Base-by-base conservation (phyloP, 2,797 vertebrate genomes). In the Crenuchus spilurus region DNA sequence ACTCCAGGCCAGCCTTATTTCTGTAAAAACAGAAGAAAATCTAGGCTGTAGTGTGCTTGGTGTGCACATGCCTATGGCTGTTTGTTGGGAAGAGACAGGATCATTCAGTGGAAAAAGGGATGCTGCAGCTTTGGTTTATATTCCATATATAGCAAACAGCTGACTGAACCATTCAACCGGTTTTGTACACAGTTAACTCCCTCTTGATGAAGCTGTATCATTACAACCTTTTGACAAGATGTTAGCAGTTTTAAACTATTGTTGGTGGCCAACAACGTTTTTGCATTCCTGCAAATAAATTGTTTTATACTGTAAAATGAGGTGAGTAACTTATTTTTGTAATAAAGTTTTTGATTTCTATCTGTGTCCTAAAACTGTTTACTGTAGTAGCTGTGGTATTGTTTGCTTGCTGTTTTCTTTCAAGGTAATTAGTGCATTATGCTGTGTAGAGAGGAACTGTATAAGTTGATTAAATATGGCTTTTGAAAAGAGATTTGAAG, bases 321-420 rank as follows among this genome's bases (percentile, higher is more conserved):
- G 97, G 97, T 96, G 97, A 99, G 98, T 99, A 99, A 99, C 97
- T 99, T 99, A 99, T 99, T 99, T 99, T 99, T 99, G 96, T 99
- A 99, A 99, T 99, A 99, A 99, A 99, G 96, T 95, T 98, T 99
- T 98, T 98, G 96, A 97, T 98, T 99, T 99, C 95, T 98, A 98
- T 97, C 93, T 92, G 94, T 96, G 96, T 98, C 95, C 92, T 96
- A 94, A 94, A 94, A 94, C 83, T 89, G 84, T 84, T 89, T 90
- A 85, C 79, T 80, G 74, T 68, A 60, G 30, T 70, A 14, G 58
- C 18, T 6, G 7, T 68, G 30, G 28, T 10, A 18, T 11, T 10
- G 22, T 26, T 42, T 3, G 11, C 51, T 54, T 7, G 24, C 14
- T 54, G 3, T 16, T 16, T 5, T 28, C 26, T 16, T 16, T 14